Evolutionary conservation across 2,113 vertebrate species (phyloP).

Genomic region (Hemichromis elongatus): DNA sequence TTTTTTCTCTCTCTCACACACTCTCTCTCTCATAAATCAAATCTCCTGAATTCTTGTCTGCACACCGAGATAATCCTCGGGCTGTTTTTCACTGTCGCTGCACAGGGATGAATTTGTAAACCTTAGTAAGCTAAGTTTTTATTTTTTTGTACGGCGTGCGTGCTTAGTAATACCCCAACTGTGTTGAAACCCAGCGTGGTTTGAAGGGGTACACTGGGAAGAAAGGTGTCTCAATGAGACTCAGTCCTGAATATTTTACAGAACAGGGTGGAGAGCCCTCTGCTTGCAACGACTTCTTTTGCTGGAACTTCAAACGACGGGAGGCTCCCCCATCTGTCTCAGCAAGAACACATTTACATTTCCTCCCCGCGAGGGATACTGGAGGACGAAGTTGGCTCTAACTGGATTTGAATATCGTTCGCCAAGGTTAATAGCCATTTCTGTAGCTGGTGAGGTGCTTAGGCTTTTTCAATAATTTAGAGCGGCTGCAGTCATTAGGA

Average conservation of each 20-base stretch:
- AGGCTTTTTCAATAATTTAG: slow-evolving; percentile 74
- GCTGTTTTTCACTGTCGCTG: slow-evolving; percentile 61
- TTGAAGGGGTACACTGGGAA: slow-evolving; percentile 36
- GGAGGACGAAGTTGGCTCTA: slow-evolving; percentile 68
- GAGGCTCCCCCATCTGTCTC: slow-evolving; percentile 73
- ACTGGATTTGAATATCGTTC: slow-evolving; percentile 75
- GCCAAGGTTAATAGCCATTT: slow-evolving; percentile 77
- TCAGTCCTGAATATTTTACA: slow-evolving; percentile 69
- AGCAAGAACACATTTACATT: slow-evolving; percentile 75
- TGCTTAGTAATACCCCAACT: slow-evolving; percentile 38
- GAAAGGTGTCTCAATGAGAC: slow-evolving; percentile 58
- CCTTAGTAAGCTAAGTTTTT: slow-evolving; percentile 41
- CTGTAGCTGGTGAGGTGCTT: slow-evolving; percentile 71
- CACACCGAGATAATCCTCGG: slow-evolving; percentile 65
- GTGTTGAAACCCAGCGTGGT: slow-evolving; percentile 34
- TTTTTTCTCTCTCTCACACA: neutral
- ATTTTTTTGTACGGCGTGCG: slow-evolving; percentile 25
- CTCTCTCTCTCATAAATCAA: slow-evolving; percentile 60
- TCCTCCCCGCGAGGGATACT: slow-evolving; percentile 70
- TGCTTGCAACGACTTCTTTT: slow-evolving; percentile 50
- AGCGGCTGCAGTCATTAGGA: slow-evolving; percentile 65
- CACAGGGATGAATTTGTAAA: slow-evolving; percentile 61
- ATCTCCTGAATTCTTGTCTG: slow-evolving; percentile 68
- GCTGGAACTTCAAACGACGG: slow-evolving; percentile 72
- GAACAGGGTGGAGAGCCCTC: slow-evolving; percentile 48